A percentile compares a stretch with the other conserved stretches of the same genome.
These are phyloP conservation scores for Dromas ardeola DNA, from an alignment of 2,113 vertebrate genomes.

Conservation along the genomic window DNA sequence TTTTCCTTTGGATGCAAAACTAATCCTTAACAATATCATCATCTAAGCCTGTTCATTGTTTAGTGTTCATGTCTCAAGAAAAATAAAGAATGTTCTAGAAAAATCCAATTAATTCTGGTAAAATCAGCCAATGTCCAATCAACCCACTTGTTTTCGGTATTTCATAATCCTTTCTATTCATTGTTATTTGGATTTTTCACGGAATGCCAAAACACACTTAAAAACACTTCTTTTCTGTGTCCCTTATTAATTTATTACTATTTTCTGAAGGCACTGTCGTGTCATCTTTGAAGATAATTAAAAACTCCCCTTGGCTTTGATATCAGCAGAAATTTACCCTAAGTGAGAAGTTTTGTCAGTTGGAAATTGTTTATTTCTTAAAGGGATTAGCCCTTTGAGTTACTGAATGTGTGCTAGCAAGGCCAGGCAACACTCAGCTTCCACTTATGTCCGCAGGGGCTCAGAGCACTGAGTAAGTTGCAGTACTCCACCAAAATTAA, in stretches of 20 bases:
- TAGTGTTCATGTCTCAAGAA: neutral
- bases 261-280: neutral
- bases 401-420: neutral
- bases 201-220: neutral
- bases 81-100: constrained; percentile 1
- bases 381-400: neutral
- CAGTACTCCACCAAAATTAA: neutral
- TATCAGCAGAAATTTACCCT: neutral
- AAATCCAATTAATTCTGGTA: neutral
- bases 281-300: neutral
- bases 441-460: neutral
- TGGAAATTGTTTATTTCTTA: neutral
- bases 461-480: neutral
- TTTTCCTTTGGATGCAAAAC: neutral
- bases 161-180: neutral
- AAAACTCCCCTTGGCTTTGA: neutral
- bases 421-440: neutral
- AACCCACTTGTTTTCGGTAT: neutral
- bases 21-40: neutral
- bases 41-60: neutral
- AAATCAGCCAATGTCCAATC: neutral
- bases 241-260: neutral
- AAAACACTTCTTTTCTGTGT: neutral
- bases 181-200: neutral
- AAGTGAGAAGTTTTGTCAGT: neutral